Base-by-base conservation (phyloP, 2,797 vertebrate species). In the Galagoides demidoff region DNA sequence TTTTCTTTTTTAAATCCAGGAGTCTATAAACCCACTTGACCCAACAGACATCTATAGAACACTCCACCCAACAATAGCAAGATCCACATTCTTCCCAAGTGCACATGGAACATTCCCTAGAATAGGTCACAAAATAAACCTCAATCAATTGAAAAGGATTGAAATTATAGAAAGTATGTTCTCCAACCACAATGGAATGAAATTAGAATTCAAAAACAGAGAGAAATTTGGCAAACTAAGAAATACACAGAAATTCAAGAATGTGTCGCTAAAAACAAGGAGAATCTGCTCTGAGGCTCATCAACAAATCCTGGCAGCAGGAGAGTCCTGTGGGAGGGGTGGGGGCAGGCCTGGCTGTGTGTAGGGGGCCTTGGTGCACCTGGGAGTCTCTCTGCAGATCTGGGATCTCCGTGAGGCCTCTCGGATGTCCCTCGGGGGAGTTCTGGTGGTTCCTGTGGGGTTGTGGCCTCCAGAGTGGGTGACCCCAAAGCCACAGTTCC, bases 321-420 rank as follows among this genome's bases (percentile, higher is more conserved):
- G 49, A 23, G n/a, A 29, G 3, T 52, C 0, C 1, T 0, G 2
- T 16, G 12, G 7, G 1, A 27, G 1, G 34, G 2, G 63, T 17
- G 17, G 63, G 19, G 0, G 3, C 1, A 0, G n/a, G 52, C 57
- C 43, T 0, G 22, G 43, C 68, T 63, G 43, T 27, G 7, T 17
- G 8, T 6, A 13, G 20, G 25, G 22, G 45, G 17, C 25, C 16
- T 9, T 4, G 59, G 61, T 22, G 34, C 14, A 5, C 73, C 74
- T 10, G 1, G 52, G 39, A 14, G 49, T 55, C n/a, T 5, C 7
- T 27, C 84, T 64, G 85, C 19, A 82, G 68, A 34, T 43, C 31
- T 29, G 17, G 74, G 61, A 23, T 16, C 3, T 20, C 55, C 4
- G 0, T 7, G 83, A 66, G 68, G 43, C 17, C 59, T 59, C 13